phyloP scores from a whole-genome alignment of 2,888 invertebrate genomes.

The Balanococcus diminutus region DNA sequence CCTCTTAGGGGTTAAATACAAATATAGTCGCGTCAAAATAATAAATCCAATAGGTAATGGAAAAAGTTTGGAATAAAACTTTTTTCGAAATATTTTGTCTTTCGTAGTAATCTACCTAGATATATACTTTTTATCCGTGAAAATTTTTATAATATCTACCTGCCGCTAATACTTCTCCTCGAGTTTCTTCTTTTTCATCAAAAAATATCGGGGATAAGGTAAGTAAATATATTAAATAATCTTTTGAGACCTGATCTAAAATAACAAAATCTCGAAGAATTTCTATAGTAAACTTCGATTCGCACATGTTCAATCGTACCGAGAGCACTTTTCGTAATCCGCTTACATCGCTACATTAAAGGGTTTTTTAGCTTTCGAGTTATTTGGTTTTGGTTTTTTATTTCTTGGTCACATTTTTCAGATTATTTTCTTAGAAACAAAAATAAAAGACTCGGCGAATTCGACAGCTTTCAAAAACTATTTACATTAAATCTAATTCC shows the following conservation, averaged over 20 bases:
- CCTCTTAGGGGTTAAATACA: no score
- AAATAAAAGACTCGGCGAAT: constrained; percentile 1
- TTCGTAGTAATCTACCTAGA: no score
- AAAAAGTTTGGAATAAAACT: no score
- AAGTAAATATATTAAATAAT: neutral
- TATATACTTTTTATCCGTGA: no score
- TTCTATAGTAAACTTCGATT: neutral
- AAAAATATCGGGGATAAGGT: neutral
- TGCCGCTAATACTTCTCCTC: no score
- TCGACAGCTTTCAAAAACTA: neutral
- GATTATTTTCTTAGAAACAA: constrained; percentile 18
- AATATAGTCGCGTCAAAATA: no score
- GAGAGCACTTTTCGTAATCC: neutral
- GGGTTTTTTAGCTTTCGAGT: neutral
- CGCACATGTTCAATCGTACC: constrained; percentile 28
- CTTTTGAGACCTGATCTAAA: neutral
- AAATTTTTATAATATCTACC: no score
- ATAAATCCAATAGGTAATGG: no score
- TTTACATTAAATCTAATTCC: neutral
- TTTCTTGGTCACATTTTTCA: constrained; percentile 12
- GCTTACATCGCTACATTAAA: constrained; percentile 15
- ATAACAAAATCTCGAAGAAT: neutral
- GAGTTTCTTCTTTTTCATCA: neutral
- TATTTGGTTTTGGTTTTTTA: neutral
- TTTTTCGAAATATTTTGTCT: no score